Conservation (phyloP, 2,113 vertebrate genomes). For the Carassius gibelio region DNA sequence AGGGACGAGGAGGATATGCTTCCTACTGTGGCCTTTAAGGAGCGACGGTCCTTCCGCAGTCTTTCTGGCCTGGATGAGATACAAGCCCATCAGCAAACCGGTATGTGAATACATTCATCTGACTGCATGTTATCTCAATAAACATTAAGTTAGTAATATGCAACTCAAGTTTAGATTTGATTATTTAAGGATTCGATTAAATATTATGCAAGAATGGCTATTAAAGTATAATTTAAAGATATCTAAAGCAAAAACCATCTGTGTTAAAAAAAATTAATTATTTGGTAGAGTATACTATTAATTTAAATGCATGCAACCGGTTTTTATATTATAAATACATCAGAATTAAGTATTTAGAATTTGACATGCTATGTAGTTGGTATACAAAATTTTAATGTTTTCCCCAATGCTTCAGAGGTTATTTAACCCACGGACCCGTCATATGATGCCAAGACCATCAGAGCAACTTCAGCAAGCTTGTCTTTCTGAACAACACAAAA, state of each 20-base stretch:
- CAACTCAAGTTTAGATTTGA: not conserved
- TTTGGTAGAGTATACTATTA: not conserved
- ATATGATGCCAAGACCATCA: slow-evolving; percentile 27
- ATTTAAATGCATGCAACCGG: not conserved
- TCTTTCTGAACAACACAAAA: slow-evolving; percentile 48
- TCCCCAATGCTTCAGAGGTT: slow-evolving; percentile 66
- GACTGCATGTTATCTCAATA: not conserved
- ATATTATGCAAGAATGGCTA: not conserved
- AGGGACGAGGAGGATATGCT: slow-evolving; percentile 67
- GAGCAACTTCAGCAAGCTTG: slow-evolving; percentile 48
- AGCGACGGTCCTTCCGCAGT: slow-evolving; percentile 72
- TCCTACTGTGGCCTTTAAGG: slow-evolving; percentile 77
- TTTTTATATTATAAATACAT: not conserved
- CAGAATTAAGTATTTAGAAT: too few relatives aligned
- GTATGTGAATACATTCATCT: slow-evolving; percentile 56
- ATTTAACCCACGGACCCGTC: slow-evolving; percentile 64
- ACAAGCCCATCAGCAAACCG: slow-evolving; percentile 75
- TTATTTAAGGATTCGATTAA: not conserved
- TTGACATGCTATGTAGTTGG: not conserved
- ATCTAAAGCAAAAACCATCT: not conserved
- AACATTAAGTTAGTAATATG: not conserved
- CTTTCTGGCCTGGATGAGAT: slow-evolving; percentile 75
- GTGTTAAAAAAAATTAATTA: not conserved
- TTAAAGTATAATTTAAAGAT: not conserved
- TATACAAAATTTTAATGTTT: not conserved